Conservation (phyloP, 2,888 invertebrate species). For the Tetranychus truncatus region DNA sequence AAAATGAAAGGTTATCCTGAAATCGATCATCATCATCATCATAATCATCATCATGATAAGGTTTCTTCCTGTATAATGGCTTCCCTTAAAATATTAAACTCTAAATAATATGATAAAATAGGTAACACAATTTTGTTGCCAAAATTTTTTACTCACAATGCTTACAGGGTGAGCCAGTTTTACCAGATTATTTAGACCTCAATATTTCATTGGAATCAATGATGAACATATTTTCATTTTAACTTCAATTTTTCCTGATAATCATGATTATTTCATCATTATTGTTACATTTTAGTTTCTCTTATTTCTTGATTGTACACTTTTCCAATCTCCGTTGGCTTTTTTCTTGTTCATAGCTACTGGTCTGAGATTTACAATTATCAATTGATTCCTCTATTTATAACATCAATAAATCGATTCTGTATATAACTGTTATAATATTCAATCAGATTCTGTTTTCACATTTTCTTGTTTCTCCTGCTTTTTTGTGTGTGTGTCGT, state of each 20-base stretch:
- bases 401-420: too few species aligned
- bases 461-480: neutral
- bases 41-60: neutral
- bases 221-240: too few species aligned
- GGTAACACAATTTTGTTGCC: neutral
- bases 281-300: too few species aligned
- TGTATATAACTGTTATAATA: too few species aligned
- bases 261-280: too few species aligned
- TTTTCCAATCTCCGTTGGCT: too few species aligned
- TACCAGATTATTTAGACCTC: neutral
- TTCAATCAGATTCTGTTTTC: too few species aligned
- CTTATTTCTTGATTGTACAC: too few species aligned
- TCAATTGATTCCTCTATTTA: too few species aligned
- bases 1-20: constrained; percentile 5
- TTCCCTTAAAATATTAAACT: neutral
- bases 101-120: neutral
- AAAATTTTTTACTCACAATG: neutral
- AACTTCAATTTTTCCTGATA: too few species aligned
- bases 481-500: neutral
- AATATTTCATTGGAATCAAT: neutral
- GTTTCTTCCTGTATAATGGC: constrained; percentile 8
- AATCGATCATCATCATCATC: neutral
- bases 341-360: too few species aligned
- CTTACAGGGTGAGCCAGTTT: neutral
- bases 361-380: too few species aligned